These are phyloP conservation scores for Nephrotoma flavescens DNA, from an alignment of 2,888 invertebrate genomes.

Conservation along the genomic window DNA sequence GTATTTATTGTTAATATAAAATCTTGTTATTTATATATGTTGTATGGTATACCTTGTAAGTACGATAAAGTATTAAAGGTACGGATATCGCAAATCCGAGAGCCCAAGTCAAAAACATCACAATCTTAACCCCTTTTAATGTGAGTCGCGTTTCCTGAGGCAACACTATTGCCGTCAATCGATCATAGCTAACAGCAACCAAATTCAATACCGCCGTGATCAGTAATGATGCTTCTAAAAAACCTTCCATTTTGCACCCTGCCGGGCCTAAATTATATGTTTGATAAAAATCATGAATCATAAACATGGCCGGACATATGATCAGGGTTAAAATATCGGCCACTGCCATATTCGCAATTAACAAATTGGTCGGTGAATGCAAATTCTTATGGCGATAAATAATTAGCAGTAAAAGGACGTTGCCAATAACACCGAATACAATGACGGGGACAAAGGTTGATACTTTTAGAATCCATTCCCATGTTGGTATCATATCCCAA, in stretches of 20 bases:
- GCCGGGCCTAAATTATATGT: constrained; percentile 57
- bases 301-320: constrained; percentile 61
- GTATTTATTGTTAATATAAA: neutral
- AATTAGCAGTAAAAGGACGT: constrained; percentile 46
- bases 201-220: constrained; percentile 64
- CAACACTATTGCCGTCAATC: constrained; percentile 64
- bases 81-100: constrained; percentile 43
- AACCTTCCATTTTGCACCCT: constrained; percentile 65
- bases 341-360: constrained; percentile 60
- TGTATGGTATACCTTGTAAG: constrained; percentile 38
- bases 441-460: constrained; percentile 44
- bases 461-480: constrained; percentile 46
- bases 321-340: constrained; percentile 51
- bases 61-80: constrained; percentile 48
- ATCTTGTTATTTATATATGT: neutral
- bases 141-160: constrained; percentile 56
- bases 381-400: constrained; percentile 46
- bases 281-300: constrained; percentile 61
- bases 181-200: constrained; percentile 65
- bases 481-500: constrained; percentile 44
- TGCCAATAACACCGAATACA: constrained; percentile 49
- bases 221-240: constrained; percentile 56
- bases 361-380: constrained; percentile 52
- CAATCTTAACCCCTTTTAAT: constrained; percentile 43
- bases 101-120: constrained; percentile 54